Percentiles rank a stretch among this genome's conserved stretches.
Conservation (phyloP, 2,888 invertebrate species). For the Ectemnius continuus region DNA sequence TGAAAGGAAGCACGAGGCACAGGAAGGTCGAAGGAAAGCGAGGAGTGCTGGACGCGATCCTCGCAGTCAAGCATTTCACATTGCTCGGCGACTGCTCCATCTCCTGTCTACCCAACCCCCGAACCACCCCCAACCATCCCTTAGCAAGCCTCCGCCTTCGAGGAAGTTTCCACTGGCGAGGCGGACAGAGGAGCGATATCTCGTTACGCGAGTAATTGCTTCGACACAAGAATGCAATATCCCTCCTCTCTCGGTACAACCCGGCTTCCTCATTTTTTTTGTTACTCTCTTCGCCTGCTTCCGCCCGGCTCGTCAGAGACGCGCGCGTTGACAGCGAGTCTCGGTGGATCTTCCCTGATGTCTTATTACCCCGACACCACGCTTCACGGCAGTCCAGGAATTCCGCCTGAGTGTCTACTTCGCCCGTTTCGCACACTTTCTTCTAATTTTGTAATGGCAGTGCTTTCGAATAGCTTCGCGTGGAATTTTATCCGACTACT, state of each 20-base stretch:
- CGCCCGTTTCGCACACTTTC: too few relatives aligned
- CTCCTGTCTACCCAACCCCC: neutral
- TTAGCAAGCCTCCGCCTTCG: slow-evolving; percentile 11
- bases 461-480: too few relatives aligned
- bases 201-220: slow-evolving; percentile 67
- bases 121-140: slow-evolving; percentile 9
- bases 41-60: slow-evolving; percentile 48
- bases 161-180: slow-evolving; percentile 37
- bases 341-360: slow-evolving; percentile 25
- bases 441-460: too few relatives aligned
- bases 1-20: neutral
- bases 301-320: neutral
- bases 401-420: too few relatives aligned
- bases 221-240: slow-evolving; percentile 71
- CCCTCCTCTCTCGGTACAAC: slow-evolving; percentile 52
- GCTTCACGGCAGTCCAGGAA: too few relatives aligned
- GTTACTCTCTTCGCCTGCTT: neutral
- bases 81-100: slow-evolving; percentile 34
- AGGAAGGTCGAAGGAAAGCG: slow-evolving; percentile 27
- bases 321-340: too few relatives aligned
- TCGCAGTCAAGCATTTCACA: slow-evolving; percentile 43
- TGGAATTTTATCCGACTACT: too few relatives aligned
- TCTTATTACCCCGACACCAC: slow-evolving; percentile 40
- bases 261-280: slow-evolving; percentile 45
- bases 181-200: slow-evolving; percentile 51